These are phyloP conservation scores for Thaleichthys pacificus DNA, from an alignment of 2,797 vertebrate genomes.

Conservation along the genomic window DNA sequence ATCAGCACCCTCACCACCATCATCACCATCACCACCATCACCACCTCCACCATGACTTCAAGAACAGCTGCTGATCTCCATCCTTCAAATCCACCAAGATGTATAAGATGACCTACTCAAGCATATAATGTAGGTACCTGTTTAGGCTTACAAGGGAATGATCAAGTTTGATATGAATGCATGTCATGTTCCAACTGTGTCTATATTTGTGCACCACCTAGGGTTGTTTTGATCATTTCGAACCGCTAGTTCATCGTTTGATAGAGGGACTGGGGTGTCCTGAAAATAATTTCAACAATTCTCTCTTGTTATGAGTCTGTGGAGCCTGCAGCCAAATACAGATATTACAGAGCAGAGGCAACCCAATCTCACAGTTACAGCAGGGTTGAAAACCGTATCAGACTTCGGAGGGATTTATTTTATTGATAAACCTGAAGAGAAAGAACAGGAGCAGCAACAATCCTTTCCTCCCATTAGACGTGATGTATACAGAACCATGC, in stretches of 20 bases:
- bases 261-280: slow-evolving; percentile 3
- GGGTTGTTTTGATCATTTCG: background rate
- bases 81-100: background rate
- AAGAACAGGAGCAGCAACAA: background rate
- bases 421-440: background rate
- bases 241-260: slow-evolving; percentile 5
- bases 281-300: slow-evolving; percentile 8
- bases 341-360: slow-evolving; percentile 14
- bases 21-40: no score
- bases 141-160: background rate
- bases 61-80: background rate
- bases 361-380: background rate
- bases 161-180: background rate
- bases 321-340: slow-evolving; percentile 25
- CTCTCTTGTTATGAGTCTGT: background rate
- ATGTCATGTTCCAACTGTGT: slow-evolving; percentile 4
- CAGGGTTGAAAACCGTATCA: slow-evolving; percentile 10
- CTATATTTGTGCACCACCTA: slow-evolving; percentile 22
- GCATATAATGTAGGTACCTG: background rate
- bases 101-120: background rate
- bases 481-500: slow-evolving; percentile 1
- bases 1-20: background rate
- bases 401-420: background rate
- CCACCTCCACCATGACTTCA: background rate
- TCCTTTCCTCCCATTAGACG: slow-evolving; percentile 1